Conservation (phyloP, 2,113 vertebrate species). For the Nestor notabilis region DNA sequence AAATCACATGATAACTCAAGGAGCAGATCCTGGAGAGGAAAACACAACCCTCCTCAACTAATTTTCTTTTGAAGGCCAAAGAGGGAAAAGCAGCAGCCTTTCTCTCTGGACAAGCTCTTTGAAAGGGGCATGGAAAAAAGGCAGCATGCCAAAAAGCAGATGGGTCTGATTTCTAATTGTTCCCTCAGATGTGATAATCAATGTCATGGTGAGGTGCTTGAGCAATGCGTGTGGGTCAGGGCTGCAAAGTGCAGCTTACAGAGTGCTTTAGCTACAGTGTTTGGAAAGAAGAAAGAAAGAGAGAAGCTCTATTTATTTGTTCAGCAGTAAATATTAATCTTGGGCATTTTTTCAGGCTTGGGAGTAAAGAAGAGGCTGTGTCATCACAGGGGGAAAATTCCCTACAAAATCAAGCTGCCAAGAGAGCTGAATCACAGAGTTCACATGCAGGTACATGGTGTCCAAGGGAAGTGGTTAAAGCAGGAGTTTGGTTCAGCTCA, state of each 20-base stretch:
- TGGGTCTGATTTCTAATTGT: background rate
- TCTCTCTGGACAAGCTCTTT: background rate
- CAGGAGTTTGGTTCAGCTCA: background rate
- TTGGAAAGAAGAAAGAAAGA: background rate
- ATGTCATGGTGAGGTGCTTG: background rate
- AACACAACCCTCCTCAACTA: background rate
- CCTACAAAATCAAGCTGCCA: background rate
- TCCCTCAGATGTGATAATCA: background rate
- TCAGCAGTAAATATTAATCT: conserved; percentile 25
- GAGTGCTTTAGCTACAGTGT: background rate
- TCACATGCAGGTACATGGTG: background rate
- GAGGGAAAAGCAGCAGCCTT: background rate
- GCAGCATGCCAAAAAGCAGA: background rate
- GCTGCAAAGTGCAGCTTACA: background rate
- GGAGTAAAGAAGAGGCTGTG: background rate
- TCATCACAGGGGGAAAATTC: background rate
- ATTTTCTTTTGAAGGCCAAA: background rate
- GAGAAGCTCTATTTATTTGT: background rate
- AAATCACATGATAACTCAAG: background rate
- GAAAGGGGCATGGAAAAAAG: background rate
- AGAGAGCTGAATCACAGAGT: background rate
- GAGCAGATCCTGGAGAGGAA: background rate
- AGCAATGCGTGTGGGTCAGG: background rate
- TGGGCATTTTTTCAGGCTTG: background rate
- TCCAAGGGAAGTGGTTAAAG: background rate